Conservation (phyloP, 2,113 vertebrate species). For the Rissa tridactyla region DNA sequence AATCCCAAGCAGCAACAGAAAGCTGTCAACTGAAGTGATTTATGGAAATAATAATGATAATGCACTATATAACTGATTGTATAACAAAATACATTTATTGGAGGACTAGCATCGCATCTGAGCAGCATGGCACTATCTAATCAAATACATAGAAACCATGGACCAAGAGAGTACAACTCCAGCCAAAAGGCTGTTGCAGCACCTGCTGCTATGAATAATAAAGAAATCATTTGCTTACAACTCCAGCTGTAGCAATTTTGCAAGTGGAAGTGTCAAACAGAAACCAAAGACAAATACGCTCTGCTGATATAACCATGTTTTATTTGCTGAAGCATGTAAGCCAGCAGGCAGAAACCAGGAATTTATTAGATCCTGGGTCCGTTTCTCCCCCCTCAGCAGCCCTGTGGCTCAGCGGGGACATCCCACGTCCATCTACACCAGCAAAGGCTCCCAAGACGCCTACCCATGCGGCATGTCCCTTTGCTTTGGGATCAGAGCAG, state of each 20-base stretch:
- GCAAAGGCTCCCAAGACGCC: neutral
- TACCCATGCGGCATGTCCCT: neutral
- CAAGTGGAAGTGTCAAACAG: slow-evolving; percentile 51
- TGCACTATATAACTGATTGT: neutral
- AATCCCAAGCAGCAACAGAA: slow-evolving; percentile 38
- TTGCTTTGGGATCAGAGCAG: neutral
- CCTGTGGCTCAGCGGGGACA: neutral
- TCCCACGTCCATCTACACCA: accelerated
- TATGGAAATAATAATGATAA: slow-evolving; percentile 37
- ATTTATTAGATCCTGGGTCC: neutral
- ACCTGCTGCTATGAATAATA: slow-evolving; percentile 70
- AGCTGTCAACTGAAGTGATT: slow-evolving; percentile 37
- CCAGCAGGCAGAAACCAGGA: neutral
- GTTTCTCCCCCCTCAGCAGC: neutral
- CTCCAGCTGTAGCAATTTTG: slow-evolving; percentile 54
- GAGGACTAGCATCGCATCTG: neutral
- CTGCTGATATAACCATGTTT: slow-evolving; percentile 13
- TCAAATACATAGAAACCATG: slow-evolving; percentile 48
- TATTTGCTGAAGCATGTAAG: neutral
- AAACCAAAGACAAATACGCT: slow-evolving; percentile 58
- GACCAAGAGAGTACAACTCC: neutral
- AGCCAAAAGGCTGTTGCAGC: slow-evolving; percentile 48
- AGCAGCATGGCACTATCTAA: slow-evolving; percentile 14
- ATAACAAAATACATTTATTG: slow-evolving; percentile 28
- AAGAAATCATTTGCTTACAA: slow-evolving; percentile 47